These are phyloP conservation scores for Pristionchus pacificus DNA, from an alignment of 1,140 invertebrate species.

Conservation along the genomic window DNA sequence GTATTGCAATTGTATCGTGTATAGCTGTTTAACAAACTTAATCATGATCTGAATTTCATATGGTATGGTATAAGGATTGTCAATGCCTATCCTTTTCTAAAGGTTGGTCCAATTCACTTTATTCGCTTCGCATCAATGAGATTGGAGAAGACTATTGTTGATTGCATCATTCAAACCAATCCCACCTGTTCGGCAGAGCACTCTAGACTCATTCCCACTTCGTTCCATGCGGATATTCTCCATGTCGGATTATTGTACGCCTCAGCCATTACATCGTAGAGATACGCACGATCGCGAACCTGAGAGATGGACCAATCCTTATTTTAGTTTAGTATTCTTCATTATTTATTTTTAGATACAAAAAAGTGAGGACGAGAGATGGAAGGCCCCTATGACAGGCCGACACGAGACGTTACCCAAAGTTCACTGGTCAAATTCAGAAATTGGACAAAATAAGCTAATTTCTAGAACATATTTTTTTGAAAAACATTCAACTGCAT, in stretches of 20 bases:
- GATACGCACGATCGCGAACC: conserved; percentile 13
- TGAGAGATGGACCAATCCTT: not conserved
- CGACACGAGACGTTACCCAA: too few relatives aligned
- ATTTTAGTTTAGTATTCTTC: not conserved
- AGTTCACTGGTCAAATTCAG: too few relatives aligned
- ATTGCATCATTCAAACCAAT: not conserved
- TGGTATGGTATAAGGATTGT: not conserved
- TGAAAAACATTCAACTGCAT: too few relatives aligned
- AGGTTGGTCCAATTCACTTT: not conserved
- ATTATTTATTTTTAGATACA: too few relatives aligned
- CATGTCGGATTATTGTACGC: conserved; percentile 22
- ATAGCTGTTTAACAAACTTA: not conserved
- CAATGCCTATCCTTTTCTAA: not conserved
- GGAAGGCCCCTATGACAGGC: too few relatives aligned
- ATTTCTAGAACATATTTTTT: too few relatives aligned
- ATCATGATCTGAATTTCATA: too few relatives aligned
- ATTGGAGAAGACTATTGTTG: not conserved
- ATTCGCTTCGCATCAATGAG: not conserved
- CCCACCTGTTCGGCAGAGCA: conserved; percentile 11
- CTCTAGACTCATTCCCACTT: conserved; percentile 14
- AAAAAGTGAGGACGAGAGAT: too few relatives aligned
- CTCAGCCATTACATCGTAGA: conserved; percentile 25
- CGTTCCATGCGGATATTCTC: conserved; percentile 24
- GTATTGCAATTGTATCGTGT: too few relatives aligned
- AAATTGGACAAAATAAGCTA: too few relatives aligned